Conservation (phyloP, 2,888 invertebrate species). For the Mythimna impura region DNA sequence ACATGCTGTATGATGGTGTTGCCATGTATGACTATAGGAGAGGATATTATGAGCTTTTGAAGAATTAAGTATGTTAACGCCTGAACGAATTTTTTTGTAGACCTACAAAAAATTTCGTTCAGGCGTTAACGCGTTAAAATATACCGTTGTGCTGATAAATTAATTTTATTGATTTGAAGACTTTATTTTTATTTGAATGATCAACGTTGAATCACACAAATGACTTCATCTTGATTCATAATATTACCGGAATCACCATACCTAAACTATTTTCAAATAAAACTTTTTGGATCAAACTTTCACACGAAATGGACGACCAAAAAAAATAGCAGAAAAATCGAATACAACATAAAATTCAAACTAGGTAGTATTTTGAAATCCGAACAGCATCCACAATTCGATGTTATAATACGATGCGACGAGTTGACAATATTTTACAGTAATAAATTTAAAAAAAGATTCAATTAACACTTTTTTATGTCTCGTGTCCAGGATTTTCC, state of each 20-base stretch:
- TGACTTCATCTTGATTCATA: neutral
- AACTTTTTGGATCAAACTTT: neutral
- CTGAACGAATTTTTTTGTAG: neutral
- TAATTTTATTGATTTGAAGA: neutral
- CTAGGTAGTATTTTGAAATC: slow-evolving; percentile 24
- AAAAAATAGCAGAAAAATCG: neutral
- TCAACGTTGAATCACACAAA: neutral
- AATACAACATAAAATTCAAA: slow-evolving; percentile 21
- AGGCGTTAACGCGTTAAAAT: too few species aligned
- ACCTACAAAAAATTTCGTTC: too few species aligned
- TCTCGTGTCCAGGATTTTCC: slow-evolving; percentile 22
- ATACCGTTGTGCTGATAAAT: too few species aligned
- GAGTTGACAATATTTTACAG: slow-evolving; percentile 9
- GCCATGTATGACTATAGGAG: neutral
- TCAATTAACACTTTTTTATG: slow-evolving; percentile 2
- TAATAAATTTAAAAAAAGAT: neutral
- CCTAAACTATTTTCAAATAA: neutral
- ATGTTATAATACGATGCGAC: neutral
- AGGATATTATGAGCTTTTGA: neutral
- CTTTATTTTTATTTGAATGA: neutral
- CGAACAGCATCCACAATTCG: neutral
- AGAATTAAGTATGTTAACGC: neutral
- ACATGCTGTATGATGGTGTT: slow-evolving; percentile 29
- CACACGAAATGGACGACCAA: neutral
- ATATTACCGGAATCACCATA: neutral